Base-by-base conservation (phyloP, 2,113 vertebrate genomes). In the Dasyornis broadbenti region DNA sequence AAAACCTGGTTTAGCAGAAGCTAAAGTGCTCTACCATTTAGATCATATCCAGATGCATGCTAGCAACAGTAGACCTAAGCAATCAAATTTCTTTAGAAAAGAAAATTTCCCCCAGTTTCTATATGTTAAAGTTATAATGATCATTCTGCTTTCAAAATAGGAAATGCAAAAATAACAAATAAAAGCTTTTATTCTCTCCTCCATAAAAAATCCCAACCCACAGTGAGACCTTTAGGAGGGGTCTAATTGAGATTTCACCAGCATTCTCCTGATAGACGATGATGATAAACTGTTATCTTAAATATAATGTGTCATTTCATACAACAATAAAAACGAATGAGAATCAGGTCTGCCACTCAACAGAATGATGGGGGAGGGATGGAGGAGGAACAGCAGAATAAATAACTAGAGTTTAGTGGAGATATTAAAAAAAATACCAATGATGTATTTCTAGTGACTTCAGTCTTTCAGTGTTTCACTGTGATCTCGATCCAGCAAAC, bases 401-500 rank as follows among this genome's bases (percentile, higher is more conserved):
- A 68, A 69, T 35, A 65, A 60, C 23, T 37, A 61, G 30, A 77
- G 68, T 95, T 95, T 44, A 64, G 19, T 28, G 15, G 17, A 83
- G 12, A 70, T 85, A 54, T n/a, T 73, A 12, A 31, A 89, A 90
- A 91, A 19, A 11, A 59, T 15, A 76, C 27, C 3, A 40, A 47
- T 47, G 4, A 14, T 37, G 4, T 57, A 39, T 65, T 88, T 89
- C 35, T 33, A 49, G 45, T 10, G 50, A 49, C 73, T 94, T 88
- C 7, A 89, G 26, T 47, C 73, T 96, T 82, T 53, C 50, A 64
- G 40, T 75, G 40, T 95, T 96, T 86, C 57, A 47, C 28, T 85
- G 33, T 87, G 49, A 93, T 94, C 89, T 84, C 78, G 70, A 78
- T 94, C 57, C 61, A 65, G 82, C 70, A 94, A 96, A 97, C 64